A percentile compares a stretch with the other conserved stretches of the same genome.
phyloP scores from a whole-genome alignment of 2,113 vertebrate species.

The Pica pica region DNA sequence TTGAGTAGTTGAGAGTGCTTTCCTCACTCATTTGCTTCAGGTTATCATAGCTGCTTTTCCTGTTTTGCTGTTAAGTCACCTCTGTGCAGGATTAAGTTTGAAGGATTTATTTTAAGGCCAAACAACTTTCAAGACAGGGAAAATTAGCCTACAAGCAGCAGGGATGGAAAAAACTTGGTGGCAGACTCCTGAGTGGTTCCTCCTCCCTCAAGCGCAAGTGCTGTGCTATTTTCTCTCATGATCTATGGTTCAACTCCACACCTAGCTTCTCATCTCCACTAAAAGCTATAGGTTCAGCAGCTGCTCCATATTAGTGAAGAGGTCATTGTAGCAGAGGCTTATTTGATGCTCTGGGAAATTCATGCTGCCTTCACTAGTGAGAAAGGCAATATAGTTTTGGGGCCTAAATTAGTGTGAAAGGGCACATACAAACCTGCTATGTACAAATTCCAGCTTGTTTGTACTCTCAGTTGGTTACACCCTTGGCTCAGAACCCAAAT shows the following conservation, averaged over 20 bases:
- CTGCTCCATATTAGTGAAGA: not conserved
- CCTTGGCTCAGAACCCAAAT: conserved; percentile 34
- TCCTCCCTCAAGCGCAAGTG: not conserved
- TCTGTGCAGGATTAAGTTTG: not conserved
- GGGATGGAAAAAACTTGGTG: not conserved
- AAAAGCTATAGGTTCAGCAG: not conserved
- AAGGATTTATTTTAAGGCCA: not conserved
- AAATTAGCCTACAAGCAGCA: not conserved
- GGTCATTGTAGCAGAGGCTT: not conserved
- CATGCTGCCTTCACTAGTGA: not conserved
- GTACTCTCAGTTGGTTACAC: conserved; percentile 38
- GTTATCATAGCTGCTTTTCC: conserved; percentile 10
- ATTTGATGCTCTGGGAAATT: not conserved
- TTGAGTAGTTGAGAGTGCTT: not conserved
- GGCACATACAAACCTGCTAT: not conserved
- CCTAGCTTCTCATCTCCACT: not conserved
- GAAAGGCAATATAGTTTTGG: not conserved
- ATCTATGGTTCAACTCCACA: not conserved
- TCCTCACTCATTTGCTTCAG: not conserved
- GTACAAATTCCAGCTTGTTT: conserved; percentile 59
- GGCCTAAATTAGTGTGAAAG: not conserved
- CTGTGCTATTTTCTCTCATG: not conserved
- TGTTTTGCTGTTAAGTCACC: conserved; percentile 17
- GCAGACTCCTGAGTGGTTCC: not conserved
- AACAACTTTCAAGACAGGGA: not conserved